These are phyloP conservation scores for Parnassius apollo DNA, from an alignment of 2,888 invertebrate genomes.

Conservation along the genomic window DNA sequence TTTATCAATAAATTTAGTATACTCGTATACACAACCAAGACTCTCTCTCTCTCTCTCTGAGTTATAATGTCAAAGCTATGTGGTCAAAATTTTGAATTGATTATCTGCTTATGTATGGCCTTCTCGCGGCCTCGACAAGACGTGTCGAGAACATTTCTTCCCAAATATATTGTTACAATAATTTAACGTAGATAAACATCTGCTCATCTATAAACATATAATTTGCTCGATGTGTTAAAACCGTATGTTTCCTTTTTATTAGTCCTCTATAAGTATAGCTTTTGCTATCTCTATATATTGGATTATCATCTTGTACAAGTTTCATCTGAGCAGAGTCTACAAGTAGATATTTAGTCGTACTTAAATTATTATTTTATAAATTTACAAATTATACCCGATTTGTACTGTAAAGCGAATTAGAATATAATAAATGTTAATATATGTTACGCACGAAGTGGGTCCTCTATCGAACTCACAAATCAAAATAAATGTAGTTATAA, in stretches of 20 bases:
- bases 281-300: constrained; percentile 9
- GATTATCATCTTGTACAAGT: constrained; percentile 24
- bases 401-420: constrained; percentile 19
- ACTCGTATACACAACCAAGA: too few species aligned
- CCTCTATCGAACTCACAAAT: not conserved
- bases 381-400: constrained; percentile 17
- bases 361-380: constrained; percentile 23
- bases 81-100: not conserved
- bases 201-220: constrained; percentile 12
- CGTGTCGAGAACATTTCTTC: not conserved
- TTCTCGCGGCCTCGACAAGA: not conserved
- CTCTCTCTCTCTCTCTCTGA: too few species aligned
- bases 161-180: not conserved
- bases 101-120: not conserved
- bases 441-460: constrained; percentile 5
- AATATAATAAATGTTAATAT: constrained; percentile 14
- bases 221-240: not conserved
- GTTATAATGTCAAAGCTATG: not conserved
- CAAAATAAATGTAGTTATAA: too few species aligned
- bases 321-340: constrained; percentile 34
- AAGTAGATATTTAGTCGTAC: constrained; percentile 25
- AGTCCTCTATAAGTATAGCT: not conserved
- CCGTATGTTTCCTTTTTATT: not conserved
- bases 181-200: not conserved
- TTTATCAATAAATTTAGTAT: too few species aligned